These are phyloP conservation scores for Aphaenogaster rudis DNA, from an alignment of 1,140 invertebrate species.

Conservation along the genomic window DNA sequence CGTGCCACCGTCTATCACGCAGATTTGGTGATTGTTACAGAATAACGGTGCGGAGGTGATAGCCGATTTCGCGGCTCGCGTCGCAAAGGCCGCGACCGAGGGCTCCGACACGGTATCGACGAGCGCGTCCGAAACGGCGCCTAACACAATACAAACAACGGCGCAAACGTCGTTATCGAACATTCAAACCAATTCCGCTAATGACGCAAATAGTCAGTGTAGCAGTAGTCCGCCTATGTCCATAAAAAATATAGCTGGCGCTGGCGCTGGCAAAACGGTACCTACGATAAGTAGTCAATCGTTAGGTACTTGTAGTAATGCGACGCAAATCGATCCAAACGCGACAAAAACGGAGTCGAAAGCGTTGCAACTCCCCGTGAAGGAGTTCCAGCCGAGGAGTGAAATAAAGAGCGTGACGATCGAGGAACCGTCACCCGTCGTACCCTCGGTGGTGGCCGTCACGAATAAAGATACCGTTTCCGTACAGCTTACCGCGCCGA, in stretches of 20 bases:
- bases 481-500: conserved; percentile 63
- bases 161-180: conserved; percentile 69
- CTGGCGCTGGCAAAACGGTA: conserved; percentile 56
- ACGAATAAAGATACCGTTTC: conserved; percentile 78
- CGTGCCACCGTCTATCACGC: conserved; percentile 81
- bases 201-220: conserved; percentile 74
- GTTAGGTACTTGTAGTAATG: conserved; percentile 69
- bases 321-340: conserved; percentile 66
- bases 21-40: conserved; percentile 85
- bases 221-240: conserved; percentile 70
- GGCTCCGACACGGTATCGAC: conserved; percentile 70
- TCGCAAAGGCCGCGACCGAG: conserved; percentile 81
- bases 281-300: conserved; percentile 70
- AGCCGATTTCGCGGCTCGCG: conserved; percentile 83
- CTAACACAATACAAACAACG: conserved; percentile 63
- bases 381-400: conserved; percentile 77
- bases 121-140: conserved; percentile 55
- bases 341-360: conserved; percentile 76
- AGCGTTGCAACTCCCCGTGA: conserved; percentile 72
- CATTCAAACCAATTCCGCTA: conserved; percentile 70
- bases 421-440: conserved; percentile 65
- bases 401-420: conserved; percentile 71
- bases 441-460: conserved; percentile 24
- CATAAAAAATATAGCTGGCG: conserved; percentile 68
- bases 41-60: conserved; percentile 78